Evolutionary conservation across 2,888 invertebrate genomes (phyloP).

Genomic region (Oscheius sp.): DNA sequence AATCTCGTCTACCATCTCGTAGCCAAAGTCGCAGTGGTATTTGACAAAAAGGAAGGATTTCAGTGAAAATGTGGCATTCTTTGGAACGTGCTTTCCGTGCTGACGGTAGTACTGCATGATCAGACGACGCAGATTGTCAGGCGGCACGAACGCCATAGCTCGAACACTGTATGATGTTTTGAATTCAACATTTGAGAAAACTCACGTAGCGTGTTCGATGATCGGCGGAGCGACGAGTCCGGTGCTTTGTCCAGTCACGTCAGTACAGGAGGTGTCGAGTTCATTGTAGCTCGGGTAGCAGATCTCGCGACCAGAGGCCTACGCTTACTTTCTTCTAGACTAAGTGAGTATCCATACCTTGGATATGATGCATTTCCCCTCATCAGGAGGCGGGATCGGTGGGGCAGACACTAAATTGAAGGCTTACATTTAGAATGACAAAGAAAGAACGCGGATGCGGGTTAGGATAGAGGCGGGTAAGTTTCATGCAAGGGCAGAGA

Average conservation of each 20-base stretch:
- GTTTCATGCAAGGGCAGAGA: conserved; percentile 7
- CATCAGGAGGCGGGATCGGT: conserved; percentile 71
- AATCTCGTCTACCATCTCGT: conserved; percentile 71
- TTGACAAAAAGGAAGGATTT: conserved; percentile 71
- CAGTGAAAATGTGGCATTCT: conserved; percentile 56
- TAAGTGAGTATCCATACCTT: conserved; percentile 45
- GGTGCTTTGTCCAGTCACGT: conserved; percentile 55
- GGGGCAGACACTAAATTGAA: conserved; percentile 69
- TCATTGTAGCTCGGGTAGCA: conserved; percentile 71
- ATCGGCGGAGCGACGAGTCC: conserved; percentile 69
- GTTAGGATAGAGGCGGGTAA: conserved; percentile 31
- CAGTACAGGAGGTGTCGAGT: conserved; percentile 71
- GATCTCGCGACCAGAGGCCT: conserved; percentile 62
- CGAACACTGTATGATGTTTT: conserved; percentile 64
- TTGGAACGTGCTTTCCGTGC: conserved; percentile 65
- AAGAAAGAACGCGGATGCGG: conserved; percentile 24
- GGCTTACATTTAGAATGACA: background rate
- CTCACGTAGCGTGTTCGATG: conserved; percentile 71
- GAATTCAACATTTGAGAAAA: background rate
- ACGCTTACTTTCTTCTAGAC: background rate
- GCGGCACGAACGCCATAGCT: conserved; percentile 73
- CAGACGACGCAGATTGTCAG: conserved; percentile 69
- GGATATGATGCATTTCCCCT: conserved; percentile 67
- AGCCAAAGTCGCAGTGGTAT: conserved; percentile 72
- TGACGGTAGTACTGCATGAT: conserved; percentile 72